Evolutionary conservation across 1,140 invertebrate genomes (phyloP), one percentile per base, ranked within the genome.

Genomic region (Phymastichus coffea): DNA sequence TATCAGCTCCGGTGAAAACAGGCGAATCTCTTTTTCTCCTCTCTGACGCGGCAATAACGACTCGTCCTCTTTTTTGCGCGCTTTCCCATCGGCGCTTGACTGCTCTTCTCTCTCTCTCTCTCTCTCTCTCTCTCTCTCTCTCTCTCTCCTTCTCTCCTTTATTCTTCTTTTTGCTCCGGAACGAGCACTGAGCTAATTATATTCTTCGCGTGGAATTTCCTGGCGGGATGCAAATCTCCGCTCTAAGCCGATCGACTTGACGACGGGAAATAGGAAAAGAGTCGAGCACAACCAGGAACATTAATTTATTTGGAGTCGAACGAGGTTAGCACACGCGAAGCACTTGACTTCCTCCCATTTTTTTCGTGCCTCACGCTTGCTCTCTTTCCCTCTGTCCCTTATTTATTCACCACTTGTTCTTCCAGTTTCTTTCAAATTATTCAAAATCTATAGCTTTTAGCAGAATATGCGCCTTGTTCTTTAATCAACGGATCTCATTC

Each of bases 261-360:
- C 19, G 44, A 57, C 14, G 38, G 28, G 23, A 57, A 49, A 41
- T 41, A n/a, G 44, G 4, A 33, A 49, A 51, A 30, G 14, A 37
- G 20, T 10, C 37, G 35, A n/a, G n/a, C 8, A 25, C 15, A 26
- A 2, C 44, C 23, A 43, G 47, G 12, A 51, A 58, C 51, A 58
- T 58, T 58, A 49, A 58, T 58, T 58, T 58, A 51, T 58, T 51
- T 58, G 23, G 48, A 58, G 44, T n/a, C 37, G 35, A 30, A 4
- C 9, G 54, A 49, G 46, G 46, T 25, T 30, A 33, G 28, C 25
- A 40, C 33, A 10, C 37, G 14, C 60, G 49, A 44, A 48, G 40
- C 60, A 52, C 46, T 28, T 51, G 37, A 56, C 56, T 60, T 53
- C 37, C 49, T 43, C 59, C 41, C 19, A n/a, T n/a, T n/a, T n/a